Evolutionary conservation across 2,113 vertebrate genomes (phyloP), one percentile per base, ranked within the genome.

Genomic region (Osmerus eperlanus): DNA sequence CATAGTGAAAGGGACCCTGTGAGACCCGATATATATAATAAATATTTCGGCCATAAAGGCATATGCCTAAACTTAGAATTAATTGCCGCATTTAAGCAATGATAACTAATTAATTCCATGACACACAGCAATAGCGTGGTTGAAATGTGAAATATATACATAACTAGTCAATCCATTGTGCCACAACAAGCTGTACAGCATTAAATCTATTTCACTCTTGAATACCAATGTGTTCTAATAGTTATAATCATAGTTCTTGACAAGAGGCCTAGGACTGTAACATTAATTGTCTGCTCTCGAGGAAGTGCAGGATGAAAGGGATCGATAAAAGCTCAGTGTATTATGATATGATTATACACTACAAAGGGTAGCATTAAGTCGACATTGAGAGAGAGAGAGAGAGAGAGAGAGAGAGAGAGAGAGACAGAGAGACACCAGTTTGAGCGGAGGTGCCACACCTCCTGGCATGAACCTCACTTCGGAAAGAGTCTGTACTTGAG

Each of bases 91-190:
- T 82, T 86, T 78, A 80, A 81, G 76, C 83, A 81, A 85, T 81
- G 71, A 80, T 87, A 81, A 86, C 84, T 84, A 84, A 80, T 80
- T 76, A 76, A 88, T 82, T 82, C 74, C 70, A 70, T 85, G 85
- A 82, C 85, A 84, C 77, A 86, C 82, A 85, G 71, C 18, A 65
- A 80, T 78, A 80, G 76, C 55, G 77, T 73, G 77, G 75, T 84
- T 71, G 70, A 64, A 7, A 56, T 15, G 63, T 81, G 73, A 76
- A 81, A 65, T 62, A 70, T 81, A 78, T 83, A 70, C 72, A 85
- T 81, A 65, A 18, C 52, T 16, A n/a, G 66, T 41, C 41, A 55
- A 53, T 59, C 55, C 23, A 12, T 13, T 65, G 3, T 66, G 72
- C 58, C 74, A 72, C 66, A 74, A 78, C 75, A 19, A 41, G 59